A percentile compares a stretch with the other conserved stretches of the same genome.
phyloP scores from a whole-genome alignment of 2,797 vertebrate genomes.

The Gallinago stenura region DNA sequence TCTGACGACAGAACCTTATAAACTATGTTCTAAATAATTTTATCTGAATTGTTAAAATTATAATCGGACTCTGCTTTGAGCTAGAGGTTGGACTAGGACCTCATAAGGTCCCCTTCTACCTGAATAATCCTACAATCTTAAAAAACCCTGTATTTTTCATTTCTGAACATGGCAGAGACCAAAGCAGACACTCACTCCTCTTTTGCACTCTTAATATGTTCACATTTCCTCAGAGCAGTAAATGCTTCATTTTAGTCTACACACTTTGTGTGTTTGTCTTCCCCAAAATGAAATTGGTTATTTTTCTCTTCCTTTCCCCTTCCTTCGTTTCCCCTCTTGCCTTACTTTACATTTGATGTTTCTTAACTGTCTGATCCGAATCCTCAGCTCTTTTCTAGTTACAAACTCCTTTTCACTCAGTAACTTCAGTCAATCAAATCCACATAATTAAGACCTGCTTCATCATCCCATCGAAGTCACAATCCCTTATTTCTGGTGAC shows the following conservation, averaged over 20 bases:
- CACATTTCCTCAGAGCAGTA: not conserved
- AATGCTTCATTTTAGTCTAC: not conserved
- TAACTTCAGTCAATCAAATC: not conserved
- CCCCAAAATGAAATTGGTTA: not conserved
- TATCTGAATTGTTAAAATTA: not conserved
- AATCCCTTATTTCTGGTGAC: not conserved
- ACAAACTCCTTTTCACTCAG: not conserved
- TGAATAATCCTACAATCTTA: not conserved
- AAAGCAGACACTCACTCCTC: not conserved
- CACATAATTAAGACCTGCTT: not conserved
- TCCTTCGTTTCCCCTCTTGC: not conserved
- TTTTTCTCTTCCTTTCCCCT: not conserved
- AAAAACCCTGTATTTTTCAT: not conserved
- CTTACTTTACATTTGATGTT: not conserved
- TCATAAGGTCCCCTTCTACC: not conserved
- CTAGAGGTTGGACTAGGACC: not conserved
- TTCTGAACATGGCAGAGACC: not conserved
- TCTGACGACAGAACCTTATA: not conserved
- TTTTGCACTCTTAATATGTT: not conserved
- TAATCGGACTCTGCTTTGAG: not conserved
- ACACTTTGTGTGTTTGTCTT: not conserved
- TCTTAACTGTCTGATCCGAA: not conserved
- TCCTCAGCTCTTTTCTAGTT: not conserved
- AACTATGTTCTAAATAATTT: not conserved
- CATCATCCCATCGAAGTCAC: not conserved